Evolutionary conservation across 2,888 invertebrate species (phyloP), one percentile per base, ranked within the genome.

Genomic region (Platycheirus albimanus): DNA sequence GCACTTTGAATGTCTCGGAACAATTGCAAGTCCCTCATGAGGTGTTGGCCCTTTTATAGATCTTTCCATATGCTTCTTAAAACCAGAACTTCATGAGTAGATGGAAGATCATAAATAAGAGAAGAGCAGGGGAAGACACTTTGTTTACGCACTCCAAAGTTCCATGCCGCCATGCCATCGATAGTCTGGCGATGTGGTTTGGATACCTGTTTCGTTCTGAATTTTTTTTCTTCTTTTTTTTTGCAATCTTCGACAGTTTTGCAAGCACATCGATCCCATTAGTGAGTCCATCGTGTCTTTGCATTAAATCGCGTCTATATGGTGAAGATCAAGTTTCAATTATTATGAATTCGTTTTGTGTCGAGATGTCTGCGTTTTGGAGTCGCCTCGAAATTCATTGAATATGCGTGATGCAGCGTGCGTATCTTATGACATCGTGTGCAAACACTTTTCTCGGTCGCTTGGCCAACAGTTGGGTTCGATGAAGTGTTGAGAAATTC

Each of bases 41-140:
- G 10, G 10, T 36, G 51, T 2, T 47, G 52, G 63, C 69, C 67
- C 83, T 83, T 83, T 83, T 83, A 83, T 83, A 83, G 83, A 78
- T 74, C 83, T 67, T 58, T 33, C 17, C 20, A 38, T 10, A 30
- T 54, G 67, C 30, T 38, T 69, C 30, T 49, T 76, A 13, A 28
- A 70, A 76, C 45, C 66, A 77, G 66, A 71, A 67, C 45, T 28
- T 45, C 13, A 19, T 30, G 4, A 30, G n/a, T n/a, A 19, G 41
- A 28, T 36, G 10, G 15, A 41, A 43, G 33, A 41, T 3, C 20
- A 49, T 30, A 36, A 3, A 24, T n/a, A 43, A 28, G 38, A 38
- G 63, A 49, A 52, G 56, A 33, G 20, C 1, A 11, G 49, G 43
- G 19, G 47, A 41, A 10, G 1, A 11, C 4, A 13, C 15, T 80